Evolutionary conservation across 2,113 vertebrate genomes (phyloP).

Genomic region (Datnioides undecimradiatus): DNA sequence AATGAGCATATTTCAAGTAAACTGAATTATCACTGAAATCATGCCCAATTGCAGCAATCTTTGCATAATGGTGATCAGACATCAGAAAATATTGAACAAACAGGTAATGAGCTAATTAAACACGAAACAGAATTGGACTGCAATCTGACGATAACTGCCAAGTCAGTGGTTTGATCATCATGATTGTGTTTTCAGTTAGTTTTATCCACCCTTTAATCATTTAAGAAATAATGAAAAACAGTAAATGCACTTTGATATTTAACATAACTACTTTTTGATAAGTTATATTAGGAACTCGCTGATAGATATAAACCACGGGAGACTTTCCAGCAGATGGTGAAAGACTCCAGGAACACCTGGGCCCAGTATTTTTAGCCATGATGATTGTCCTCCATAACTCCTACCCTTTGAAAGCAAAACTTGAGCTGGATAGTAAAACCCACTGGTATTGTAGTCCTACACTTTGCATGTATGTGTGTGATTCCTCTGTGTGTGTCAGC

Average conservation of each 20-base stretch:
- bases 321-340: conserved; percentile 3
- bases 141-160: not conserved
- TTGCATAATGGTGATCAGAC: not conserved
- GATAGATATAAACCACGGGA: conserved; percentile 13
- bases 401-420: conserved; percentile 15
- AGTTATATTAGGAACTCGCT: conserved; percentile 16
- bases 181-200: not conserved
- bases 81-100: not conserved
- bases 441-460: not conserved
- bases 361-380: conserved; percentile 39
- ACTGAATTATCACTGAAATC: too few relatives aligned
- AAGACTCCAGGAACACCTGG: conserved; percentile 9
- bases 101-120: not conserved
- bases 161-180: not conserved
- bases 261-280: not conserved
- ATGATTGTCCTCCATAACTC: conserved; percentile 9
- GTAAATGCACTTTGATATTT: not conserved
- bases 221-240: not conserved
- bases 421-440: not conserved
- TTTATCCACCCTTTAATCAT: not conserved
- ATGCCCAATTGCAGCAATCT: not conserved
- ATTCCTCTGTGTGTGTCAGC: conserved; percentile 22
- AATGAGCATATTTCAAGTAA: not conserved
- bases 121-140: not conserved
- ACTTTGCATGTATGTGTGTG: conserved; percentile 28